Conservation (phyloP, 2,888 invertebrate genomes). For the Nudaria mundana region DNA sequence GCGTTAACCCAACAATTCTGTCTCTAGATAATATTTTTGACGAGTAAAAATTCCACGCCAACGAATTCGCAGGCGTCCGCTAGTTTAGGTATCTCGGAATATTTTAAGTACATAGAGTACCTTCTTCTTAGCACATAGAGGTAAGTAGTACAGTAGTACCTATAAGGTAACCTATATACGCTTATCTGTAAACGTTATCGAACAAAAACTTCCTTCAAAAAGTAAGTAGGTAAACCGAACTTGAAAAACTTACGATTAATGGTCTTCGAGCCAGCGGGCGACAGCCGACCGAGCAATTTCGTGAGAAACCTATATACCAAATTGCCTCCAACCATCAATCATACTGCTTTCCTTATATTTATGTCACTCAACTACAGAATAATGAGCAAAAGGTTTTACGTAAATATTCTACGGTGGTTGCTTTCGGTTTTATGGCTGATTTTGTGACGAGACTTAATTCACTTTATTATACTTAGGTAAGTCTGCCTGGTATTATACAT, state of each 20-base stretch:
- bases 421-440: neutral
- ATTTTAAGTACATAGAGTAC: too few species aligned
- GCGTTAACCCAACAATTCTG: too few species aligned
- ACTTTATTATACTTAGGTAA: too few species aligned
- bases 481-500: too few species aligned
- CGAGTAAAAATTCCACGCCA: too few species aligned
- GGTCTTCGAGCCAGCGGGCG: slow-evolving; percentile 10
- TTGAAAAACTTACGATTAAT: slow-evolving; percentile 29
- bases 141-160: too few species aligned
- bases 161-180: too few species aligned
- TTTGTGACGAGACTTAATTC: neutral
- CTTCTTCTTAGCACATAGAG: too few species aligned
- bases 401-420: neutral
- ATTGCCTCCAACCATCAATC: slow-evolving; percentile 33
- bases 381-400: slow-evolving; percentile 1
- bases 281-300: slow-evolving; percentile 28
- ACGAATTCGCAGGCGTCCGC: too few species aligned
- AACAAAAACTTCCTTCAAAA: neutral
- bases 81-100: too few species aligned
- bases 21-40: too few species aligned
- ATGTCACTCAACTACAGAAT: slow-evolving; percentile 12
- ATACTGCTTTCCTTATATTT: slow-evolving; percentile 19
- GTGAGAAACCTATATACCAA: slow-evolving; percentile 26
- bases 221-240: slow-evolving; percentile 3
- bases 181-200: too few species aligned